Evolutionary conservation across 2,888 invertebrate species (phyloP).

Genomic region (Andrena hattorfiana): DNA sequence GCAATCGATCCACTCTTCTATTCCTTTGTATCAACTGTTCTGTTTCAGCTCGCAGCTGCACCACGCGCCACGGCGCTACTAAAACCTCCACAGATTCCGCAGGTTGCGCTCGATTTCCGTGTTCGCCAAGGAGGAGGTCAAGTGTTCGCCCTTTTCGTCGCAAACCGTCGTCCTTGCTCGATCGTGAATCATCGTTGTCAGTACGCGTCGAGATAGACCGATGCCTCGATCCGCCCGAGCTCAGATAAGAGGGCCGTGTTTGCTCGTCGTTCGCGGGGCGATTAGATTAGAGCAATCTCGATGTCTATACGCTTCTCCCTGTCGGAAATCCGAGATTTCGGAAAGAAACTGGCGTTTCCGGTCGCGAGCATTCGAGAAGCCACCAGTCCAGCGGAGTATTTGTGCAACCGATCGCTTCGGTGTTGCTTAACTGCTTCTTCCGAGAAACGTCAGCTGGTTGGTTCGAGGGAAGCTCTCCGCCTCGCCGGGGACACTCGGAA

Average conservation of each 20-base stretch:
- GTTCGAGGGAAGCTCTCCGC: too few relatives aligned
- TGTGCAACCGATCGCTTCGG: too few relatives aligned
- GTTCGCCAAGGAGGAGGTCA: neutral
- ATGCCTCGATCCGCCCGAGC: neutral
- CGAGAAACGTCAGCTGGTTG: too few relatives aligned
- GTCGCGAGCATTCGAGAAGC: neutral
- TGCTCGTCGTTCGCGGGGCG: slow-evolving; percentile 23
- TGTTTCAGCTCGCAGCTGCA: too few relatives aligned
- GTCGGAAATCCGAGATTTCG: slow-evolving; percentile 21
- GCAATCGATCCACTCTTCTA: too few relatives aligned
- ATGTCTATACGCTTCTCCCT: neutral
- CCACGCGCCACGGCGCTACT: too few relatives aligned
- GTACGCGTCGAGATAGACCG: neutral
- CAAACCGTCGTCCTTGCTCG: neutral
- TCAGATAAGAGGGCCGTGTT: slow-evolving; percentile 18
- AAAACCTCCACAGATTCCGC: too few relatives aligned
- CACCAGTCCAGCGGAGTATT: too few relatives aligned
- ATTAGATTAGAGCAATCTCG: slow-evolving; percentile 47
- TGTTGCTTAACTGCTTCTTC: neutral
- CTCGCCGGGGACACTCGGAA: neutral
- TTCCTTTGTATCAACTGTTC: too few relatives aligned
- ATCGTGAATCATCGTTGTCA: neutral
- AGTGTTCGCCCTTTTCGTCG: neutral
- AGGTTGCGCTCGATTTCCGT: neutral
- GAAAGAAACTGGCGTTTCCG: slow-evolving; percentile 3